Evolutionary conservation across 2,888 invertebrate species (phyloP), one percentile per base, ranked within the genome.

Genomic region (Lasioglossum lativentre): DNA sequence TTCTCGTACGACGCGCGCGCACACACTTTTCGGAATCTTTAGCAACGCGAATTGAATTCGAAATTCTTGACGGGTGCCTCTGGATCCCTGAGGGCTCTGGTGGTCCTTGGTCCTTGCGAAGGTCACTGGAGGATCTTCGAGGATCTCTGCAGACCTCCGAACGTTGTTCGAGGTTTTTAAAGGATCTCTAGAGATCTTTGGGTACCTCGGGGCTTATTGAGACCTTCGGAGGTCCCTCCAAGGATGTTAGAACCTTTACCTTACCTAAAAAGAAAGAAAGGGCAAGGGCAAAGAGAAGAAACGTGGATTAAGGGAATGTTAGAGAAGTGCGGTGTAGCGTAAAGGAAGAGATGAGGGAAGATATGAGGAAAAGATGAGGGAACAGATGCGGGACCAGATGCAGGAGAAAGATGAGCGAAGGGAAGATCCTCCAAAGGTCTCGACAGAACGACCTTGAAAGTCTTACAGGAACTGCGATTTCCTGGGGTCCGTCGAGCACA

Each of bases 141-240:
- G 27, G 63, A 63, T 63, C 30, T 16, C 63, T 27, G 27, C 59
- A 6, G 63, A 14, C 63, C 6, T 16, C 63, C 16, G 63, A 63
- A 63, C n/a, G 63, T 30, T 30, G 1, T 16, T 30, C 27, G 63
- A 63, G 63, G 16, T 30, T 63, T 63, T 63, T 6, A 12, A 63
- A 63, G 30, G 30, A 30, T 63, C 30, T 63, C 16, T 6, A 63
- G 63, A 30, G 63, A 63, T 30, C 63, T 27, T 59, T 27, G 27
- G 30, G 63, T 63, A 63, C 30, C 30, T 63, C 14, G 63, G 63
- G 63, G 63, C 63, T 63, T 63, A 63, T 63, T 63, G 27, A 63
- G 63, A 63, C 30, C 63, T 63, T 63, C 63, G 63, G 63, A 30
- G 63, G 27, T 63, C 30, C 63, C 63, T 63, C 63, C 63, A 30